These are phyloP conservation scores for Caracal caracal DNA, from an alignment of 2,113 vertebrate species.

Conservation along the genomic window DNA sequence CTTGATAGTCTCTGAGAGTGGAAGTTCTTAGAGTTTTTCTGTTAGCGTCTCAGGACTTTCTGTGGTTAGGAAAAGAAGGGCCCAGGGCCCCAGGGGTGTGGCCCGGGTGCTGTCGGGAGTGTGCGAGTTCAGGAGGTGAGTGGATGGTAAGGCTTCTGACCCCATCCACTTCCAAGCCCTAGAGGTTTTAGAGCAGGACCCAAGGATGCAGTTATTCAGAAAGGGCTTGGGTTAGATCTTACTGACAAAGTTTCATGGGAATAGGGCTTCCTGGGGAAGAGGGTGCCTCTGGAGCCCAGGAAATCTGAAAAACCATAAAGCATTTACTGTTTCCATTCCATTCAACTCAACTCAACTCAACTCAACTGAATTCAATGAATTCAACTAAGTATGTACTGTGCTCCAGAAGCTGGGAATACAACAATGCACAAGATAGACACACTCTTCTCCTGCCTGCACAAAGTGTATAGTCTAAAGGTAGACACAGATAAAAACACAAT, in stretches of 20 bases:
- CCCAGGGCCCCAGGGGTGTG: neutral
- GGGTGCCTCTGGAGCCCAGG: neutral
- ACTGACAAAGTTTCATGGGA: neutral
- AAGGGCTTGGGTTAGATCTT: neutral
- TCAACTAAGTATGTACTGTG: neutral
- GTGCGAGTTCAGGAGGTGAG: neutral
- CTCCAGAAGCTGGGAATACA: neutral
- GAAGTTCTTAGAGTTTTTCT: neutral
- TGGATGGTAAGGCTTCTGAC: neutral
- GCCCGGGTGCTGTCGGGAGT: neutral
- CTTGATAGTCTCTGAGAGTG: neutral
- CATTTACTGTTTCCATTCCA: neutral
- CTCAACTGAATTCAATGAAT: neutral
- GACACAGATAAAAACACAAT: neutral
- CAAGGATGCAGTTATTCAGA: neutral
- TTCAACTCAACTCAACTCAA: neutral
- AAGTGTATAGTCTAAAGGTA: neutral
- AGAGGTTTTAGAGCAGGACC: neutral
- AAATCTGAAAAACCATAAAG: conserved; percentile 3
- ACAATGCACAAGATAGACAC: neutral
- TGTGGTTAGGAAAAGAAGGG: neutral
- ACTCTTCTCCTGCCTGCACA: neutral
- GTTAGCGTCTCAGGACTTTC: neutral
- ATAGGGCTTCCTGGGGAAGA: neutral
- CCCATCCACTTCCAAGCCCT: neutral